phyloP scores from a whole-genome alignment of 2,113 vertebrate species.

The Chamaea fasciata region DNA sequence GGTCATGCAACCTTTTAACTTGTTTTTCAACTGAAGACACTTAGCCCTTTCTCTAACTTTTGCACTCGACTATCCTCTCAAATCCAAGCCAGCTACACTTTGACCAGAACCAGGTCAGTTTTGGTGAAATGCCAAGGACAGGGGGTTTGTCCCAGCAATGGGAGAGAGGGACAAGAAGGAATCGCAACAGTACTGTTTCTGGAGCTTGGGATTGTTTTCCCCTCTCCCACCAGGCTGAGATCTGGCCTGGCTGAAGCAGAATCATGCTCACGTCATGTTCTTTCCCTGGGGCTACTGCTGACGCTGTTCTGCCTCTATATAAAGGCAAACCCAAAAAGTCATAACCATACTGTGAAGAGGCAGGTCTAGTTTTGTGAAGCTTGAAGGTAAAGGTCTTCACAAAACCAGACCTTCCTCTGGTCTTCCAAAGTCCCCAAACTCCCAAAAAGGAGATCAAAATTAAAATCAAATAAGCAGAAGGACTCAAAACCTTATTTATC shows the following conservation, averaged over 20 bases:
- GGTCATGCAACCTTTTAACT: rapidly evolving
- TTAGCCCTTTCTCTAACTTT: background rate
- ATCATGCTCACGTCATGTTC: rapidly evolving
- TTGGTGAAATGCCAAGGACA: background rate
- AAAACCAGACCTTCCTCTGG: background rate
- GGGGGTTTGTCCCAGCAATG: background rate
- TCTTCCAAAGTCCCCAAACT: background rate
- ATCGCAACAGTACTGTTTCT: background rate
- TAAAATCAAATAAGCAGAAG: background rate
- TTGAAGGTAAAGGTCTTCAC: background rate
- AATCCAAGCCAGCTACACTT: background rate
- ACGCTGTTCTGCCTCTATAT: background rate
- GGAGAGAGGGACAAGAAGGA: background rate
- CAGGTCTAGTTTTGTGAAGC: background rate
- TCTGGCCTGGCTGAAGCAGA: background rate
- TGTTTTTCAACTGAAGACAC: background rate
- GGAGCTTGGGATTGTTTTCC: background rate
- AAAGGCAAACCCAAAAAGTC: background rate
- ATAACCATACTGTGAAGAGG: background rate
- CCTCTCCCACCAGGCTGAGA: background rate
- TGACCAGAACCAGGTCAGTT: background rate
- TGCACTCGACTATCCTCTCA: background rate
- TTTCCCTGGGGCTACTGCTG: rapidly evolving
- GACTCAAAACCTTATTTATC: background rate
- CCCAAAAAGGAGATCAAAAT: background rate